These are phyloP conservation scores for Acridotheres tristis DNA, from an alignment of 2,797 vertebrate species.

Conservation along the genomic window DNA sequence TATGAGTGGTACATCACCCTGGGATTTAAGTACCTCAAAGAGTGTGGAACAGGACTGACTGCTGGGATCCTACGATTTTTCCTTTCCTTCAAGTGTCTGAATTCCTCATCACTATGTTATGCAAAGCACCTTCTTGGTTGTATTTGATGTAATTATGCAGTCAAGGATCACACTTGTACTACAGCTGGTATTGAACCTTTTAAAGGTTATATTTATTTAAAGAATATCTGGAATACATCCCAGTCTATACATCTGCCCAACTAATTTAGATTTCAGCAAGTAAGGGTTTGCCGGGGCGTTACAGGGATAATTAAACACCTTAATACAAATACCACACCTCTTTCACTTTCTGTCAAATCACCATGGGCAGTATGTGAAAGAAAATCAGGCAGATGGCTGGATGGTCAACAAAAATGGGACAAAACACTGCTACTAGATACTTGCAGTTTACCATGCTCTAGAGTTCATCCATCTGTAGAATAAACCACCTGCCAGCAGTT, in stretches of 20 bases:
- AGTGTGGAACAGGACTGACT: not conserved
- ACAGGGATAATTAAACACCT: not conserved
- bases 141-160: not conserved
- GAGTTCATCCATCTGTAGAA: conserved; percentile 7
- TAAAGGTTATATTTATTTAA: not conserved
- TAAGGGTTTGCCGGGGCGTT: not conserved
- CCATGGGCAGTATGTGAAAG: not conserved
- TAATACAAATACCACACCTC: not conserved
- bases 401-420: not conserved
- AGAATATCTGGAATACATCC: conserved; percentile 4
- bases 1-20: not conserved
- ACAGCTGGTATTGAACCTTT: not conserved
- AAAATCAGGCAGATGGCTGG: conserved; percentile 17
- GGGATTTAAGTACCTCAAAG: not conserved
- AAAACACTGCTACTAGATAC: not conserved
- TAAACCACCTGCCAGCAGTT: not conserved
- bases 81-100: not conserved
- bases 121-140: not conserved
- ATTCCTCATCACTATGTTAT: not conserved
- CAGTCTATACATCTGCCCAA: not conserved
- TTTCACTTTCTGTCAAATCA: not conserved
- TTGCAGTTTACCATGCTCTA: not conserved
- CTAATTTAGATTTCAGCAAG: not conserved
- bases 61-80: not conserved
- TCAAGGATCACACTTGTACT: not conserved